Percentiles rank a stretch among this genome's conserved stretches.
Evolutionary conservation across 1,140 invertebrate genomes (phyloP).

Genomic region (Paramacrobiotus metropolitanus): DNA sequence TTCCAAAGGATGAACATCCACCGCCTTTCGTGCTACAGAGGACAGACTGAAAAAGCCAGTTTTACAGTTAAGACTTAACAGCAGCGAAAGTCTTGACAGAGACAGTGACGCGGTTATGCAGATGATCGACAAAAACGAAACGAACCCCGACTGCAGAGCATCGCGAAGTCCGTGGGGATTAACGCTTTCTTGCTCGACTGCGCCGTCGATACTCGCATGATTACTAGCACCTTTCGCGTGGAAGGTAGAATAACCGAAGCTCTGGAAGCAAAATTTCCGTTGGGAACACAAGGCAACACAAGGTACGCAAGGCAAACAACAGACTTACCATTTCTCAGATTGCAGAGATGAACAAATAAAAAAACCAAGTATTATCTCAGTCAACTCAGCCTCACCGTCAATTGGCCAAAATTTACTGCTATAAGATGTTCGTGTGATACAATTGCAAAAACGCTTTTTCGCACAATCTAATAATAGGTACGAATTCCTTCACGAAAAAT

Average conservation of each 20-base stretch:
- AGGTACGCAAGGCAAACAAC: background rate
- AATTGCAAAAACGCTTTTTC: too few relatives aligned
- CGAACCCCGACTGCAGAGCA: background rate
- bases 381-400: too few relatives aligned
- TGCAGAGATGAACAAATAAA: too few relatives aligned
- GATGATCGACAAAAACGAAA: background rate
- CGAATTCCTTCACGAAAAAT: too few relatives aligned
- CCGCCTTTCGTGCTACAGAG: background rate
- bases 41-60: background rate
- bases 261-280: background rate
- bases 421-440: too few relatives aligned
- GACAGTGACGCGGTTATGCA: background rate
- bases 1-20: constrained; percentile 1
- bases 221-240: background rate
- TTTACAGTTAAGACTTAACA: background rate
- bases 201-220: background rate
- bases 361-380: too few relatives aligned
- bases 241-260: background rate
- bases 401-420: too few relatives aligned
- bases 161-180: background rate
- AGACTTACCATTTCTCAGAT: background rate
- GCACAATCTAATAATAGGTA: too few relatives aligned
- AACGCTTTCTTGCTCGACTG: background rate
- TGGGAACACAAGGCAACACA: background rate
- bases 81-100: background rate